A percentile compares a stretch with the other conserved stretches of the same genome.
Conservation (phyloP, 1,140 invertebrate genomes). For the Drosophila tropicalis region DNA sequence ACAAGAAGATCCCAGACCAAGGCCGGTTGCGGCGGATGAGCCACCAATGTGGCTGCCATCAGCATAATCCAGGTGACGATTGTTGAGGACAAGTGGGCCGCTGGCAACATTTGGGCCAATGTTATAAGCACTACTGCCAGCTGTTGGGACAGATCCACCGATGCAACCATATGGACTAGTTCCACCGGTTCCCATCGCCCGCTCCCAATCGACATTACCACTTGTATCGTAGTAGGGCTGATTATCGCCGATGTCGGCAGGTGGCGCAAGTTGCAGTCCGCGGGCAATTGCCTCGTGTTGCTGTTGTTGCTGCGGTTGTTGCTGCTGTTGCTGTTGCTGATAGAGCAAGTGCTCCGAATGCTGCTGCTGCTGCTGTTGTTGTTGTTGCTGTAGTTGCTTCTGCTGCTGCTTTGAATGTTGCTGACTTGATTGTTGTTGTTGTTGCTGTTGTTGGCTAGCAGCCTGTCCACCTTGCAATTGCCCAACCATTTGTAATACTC, state of each 20-base stretch:
- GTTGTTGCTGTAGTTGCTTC: slow-evolving; percentile 49
- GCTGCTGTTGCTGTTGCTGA: slow-evolving; percentile 41
- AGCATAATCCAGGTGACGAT: slow-evolving; percentile 77
- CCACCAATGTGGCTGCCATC: slow-evolving; percentile 78
- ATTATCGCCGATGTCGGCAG: slow-evolving; percentile 80
- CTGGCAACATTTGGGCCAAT: slow-evolving; percentile 65
- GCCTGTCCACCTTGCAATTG: slow-evolving; percentile 83
- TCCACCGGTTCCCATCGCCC: slow-evolving; percentile 82
- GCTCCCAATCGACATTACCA: slow-evolving; percentile 82
- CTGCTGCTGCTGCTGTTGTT: slow-evolving; percentile 39
- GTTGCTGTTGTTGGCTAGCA: slow-evolving; percentile 82
- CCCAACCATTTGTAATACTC: slow-evolving; percentile 83
- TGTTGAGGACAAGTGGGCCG: slow-evolving; percentile 57
- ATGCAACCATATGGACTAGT: slow-evolving; percentile 82
- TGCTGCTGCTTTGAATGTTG: slow-evolving; percentile 58
- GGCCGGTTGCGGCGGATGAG: slow-evolving; percentile 69
- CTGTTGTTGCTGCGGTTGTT: slow-evolving; percentile 46
- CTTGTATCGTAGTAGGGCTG: slow-evolving; percentile 83
- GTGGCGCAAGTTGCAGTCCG: slow-evolving; percentile 64
- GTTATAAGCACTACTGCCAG: slow-evolving; percentile 79
- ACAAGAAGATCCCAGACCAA: slow-evolving; percentile 37
- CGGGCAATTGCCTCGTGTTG: slow-evolving; percentile 75
- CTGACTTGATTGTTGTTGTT: slow-evolving; percentile 58
- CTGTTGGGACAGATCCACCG: slow-evolving; percentile 74
- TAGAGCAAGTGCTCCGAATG: slow-evolving; percentile 44